Conservation (phyloP, 2,888 invertebrate species). For the Leptinotarsa haldemani region DNA sequence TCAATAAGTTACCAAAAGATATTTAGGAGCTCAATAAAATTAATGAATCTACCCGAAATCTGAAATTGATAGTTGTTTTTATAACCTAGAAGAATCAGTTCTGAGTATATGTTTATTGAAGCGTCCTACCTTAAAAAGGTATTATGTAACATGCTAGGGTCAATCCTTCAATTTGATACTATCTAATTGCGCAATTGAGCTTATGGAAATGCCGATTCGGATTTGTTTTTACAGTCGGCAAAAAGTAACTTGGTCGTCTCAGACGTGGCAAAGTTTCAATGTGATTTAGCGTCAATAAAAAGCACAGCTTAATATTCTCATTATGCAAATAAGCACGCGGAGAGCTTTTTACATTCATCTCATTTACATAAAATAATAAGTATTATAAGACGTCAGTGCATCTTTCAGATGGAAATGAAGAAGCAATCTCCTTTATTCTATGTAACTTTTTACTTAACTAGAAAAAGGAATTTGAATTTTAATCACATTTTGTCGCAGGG, state of each 20-base stretch:
- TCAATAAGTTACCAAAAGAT: too few relatives aligned
- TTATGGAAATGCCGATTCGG: background rate
- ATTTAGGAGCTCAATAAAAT: too few relatives aligned
- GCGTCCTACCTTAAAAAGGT: too few relatives aligned
- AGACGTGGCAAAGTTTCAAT: slow-evolving; percentile 30
- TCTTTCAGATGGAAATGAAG: slow-evolving; percentile 48
- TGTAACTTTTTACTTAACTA: slow-evolving; percentile 49
- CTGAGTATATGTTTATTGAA: too few relatives aligned
- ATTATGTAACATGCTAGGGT: too few relatives aligned
- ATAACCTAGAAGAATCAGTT: too few relatives aligned
- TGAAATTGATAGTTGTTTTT: too few relatives aligned
- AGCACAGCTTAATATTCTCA: slow-evolving; percentile 54
- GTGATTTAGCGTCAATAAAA: slow-evolving; percentile 46
- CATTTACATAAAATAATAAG: slow-evolving; percentile 56
- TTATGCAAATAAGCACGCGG: slow-evolving; percentile 55
- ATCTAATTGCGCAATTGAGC: too few relatives aligned
- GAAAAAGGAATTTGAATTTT: slow-evolving; percentile 47
- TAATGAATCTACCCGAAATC: too few relatives aligned
- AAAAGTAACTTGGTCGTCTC: slow-evolving; percentile 13
- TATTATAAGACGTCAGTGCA: slow-evolving; percentile 47
- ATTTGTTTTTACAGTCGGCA: slow-evolving; percentile 9
- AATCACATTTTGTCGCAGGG: slow-evolving; percentile 35
- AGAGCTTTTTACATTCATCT: slow-evolving; percentile 56
- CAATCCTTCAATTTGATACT: too few relatives aligned
- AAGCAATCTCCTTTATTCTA: slow-evolving; percentile 42